These are phyloP conservation scores for Sus scrofa DNA, from an alignment of 2,113 vertebrate species.

Conservation along the genomic window T2T-Sscrofa CM000818.6:64039001-64039500, in stretches of 20 bases:
- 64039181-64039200: constrained; percentile 60
- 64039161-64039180: background rate
- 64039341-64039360: constrained; percentile 83
- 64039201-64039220: constrained; percentile 91
- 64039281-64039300: constrained; percentile 82
- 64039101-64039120: background rate
- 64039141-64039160: background rate
- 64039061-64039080: background rate
- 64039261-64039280: constrained; percentile 90
- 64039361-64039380: constrained; percentile 83
- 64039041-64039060: background rate
- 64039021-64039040: background rate
- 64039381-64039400: constrained; percentile 80
- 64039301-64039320: constrained; percentile 78
- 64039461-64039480: background rate
- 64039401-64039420: constrained; percentile 64
- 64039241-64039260: constrained; percentile 90
- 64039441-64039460: constrained; percentile 63
- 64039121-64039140: background rate
- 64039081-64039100: background rate
- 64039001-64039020: background rate
- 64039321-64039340: constrained; percentile 80
- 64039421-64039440: constrained; percentile 69
- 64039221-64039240: constrained; percentile 90
- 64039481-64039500: constrained; percentile 41